Percentiles rank a stretch among this genome's conserved stretches.
These are phyloP conservation scores for Lynx canadensis DNA, from an alignment of 2,113 vertebrate species.

Conservation along the genomic window DNA sequence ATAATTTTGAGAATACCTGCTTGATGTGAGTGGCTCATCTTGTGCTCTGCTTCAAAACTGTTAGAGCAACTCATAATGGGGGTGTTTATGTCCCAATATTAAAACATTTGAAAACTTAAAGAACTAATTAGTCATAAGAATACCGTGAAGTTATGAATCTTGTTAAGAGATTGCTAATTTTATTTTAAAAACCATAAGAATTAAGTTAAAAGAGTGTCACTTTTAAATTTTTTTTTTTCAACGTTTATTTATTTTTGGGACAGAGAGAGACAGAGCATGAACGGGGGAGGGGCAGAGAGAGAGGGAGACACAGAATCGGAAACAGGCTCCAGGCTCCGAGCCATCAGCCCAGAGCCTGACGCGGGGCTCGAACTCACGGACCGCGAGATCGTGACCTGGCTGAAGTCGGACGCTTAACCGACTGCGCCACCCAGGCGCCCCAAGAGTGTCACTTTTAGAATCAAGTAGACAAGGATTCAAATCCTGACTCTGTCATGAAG, in stretches of 20 bases:
- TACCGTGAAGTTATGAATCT: neutral
- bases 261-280: too few species aligned
- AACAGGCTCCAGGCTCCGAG: too few species aligned
- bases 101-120: neutral
- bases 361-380: too few species aligned
- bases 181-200: neutral
- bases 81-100: neutral
- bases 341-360: too few species aligned
- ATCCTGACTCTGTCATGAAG: neutral
- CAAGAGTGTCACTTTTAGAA: neutral
- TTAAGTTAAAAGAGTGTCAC: neutral
- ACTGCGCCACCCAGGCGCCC: too few species aligned
- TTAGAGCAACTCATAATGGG: neutral
- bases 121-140: neutral
- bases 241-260: too few species aligned
- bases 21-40: neutral
- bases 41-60: neutral
- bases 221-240: too few species aligned
- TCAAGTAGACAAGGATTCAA: neutral
- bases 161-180: neutral
- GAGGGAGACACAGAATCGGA: too few species aligned
- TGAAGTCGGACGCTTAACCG: too few species aligned
- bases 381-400: too few species aligned
- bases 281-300: too few species aligned
- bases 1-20: neutral